Conservation (phyloP, 2,797 vertebrate species). For the Argentina silus region DNA sequence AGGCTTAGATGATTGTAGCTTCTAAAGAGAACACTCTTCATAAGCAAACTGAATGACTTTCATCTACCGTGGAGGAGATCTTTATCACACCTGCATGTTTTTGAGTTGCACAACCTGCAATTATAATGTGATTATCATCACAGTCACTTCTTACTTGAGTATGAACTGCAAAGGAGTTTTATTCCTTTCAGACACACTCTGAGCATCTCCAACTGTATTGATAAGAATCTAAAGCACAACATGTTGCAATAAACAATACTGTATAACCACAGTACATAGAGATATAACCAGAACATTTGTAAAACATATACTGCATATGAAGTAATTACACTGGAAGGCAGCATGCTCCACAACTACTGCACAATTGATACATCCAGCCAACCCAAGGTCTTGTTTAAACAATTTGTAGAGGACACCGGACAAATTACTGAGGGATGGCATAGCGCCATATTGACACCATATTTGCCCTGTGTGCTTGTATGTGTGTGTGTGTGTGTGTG, state of each 20-base stretch:
- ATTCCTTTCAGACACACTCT: not conserved
- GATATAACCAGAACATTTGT: not conserved
- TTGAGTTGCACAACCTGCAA: slow-evolving; percentile 39
- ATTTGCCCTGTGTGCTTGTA: not conserved
- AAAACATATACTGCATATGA: too few relatives aligned
- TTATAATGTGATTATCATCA: slow-evolving; percentile 18
- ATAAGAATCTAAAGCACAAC: not conserved
- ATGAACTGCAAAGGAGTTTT: not conserved
- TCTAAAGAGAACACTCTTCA: slow-evolving; percentile 8
- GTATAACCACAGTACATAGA: not conserved
- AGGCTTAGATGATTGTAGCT: not conserved
- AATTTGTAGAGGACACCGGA: not conserved
- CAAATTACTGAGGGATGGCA: slow-evolving; percentile 9
- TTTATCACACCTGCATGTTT: slow-evolving; percentile 25
- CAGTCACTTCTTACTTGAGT: not conserved
- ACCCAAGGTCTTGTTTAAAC: not conserved
- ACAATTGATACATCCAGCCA: not conserved
- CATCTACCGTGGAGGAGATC: slow-evolving; percentile 25
- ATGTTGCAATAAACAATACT: not conserved
- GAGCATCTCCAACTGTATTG: not conserved
- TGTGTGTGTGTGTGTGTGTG: not conserved
- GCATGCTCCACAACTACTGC: not conserved
- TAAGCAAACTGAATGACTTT: slow-evolving; percentile 9
- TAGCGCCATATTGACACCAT: slow-evolving; percentile 12
- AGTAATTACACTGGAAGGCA: too few relatives aligned